Conservation (phyloP, 1,140 invertebrate species). For the Dermatophagoides farinae region DNA sequence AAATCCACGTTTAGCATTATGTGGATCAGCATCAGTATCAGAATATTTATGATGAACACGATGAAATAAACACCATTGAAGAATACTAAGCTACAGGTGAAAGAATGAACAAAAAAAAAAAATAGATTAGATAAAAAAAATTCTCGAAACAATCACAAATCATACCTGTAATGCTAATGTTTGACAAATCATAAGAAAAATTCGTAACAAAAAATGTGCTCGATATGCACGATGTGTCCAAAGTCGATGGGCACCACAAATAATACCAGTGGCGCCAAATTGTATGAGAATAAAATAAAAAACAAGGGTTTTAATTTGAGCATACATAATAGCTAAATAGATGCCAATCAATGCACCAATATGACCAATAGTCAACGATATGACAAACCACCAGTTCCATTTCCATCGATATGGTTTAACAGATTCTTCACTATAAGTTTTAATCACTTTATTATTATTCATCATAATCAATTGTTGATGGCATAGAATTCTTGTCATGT, state of each 20-base stretch:
- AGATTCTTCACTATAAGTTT: too few species aligned
- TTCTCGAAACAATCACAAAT: background rate
- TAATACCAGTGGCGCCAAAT: slow-evolving; percentile 10
- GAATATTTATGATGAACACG: slow-evolving; percentile 60
- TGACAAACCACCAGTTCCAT: background rate
- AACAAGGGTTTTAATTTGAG: background rate
- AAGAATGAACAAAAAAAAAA: background rate
- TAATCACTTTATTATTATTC: too few species aligned
- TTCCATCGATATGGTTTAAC: background rate
- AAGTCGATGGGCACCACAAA: slow-evolving; percentile 30
- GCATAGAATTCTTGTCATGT: too few species aligned
- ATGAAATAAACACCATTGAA: slow-evolving; percentile 68
- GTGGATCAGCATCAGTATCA: slow-evolving; percentile 58
- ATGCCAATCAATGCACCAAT: slow-evolving; percentile 4
- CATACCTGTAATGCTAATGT: slow-evolving; percentile 11
- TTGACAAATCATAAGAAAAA: slow-evolving; percentile 22
- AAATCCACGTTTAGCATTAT: slow-evolving; percentile 54
- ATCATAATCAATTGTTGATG: too few species aligned
- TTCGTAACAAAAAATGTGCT: slow-evolving; percentile 28
- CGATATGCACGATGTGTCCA: slow-evolving; percentile 35
- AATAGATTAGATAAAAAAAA: background rate
- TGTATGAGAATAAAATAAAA: slow-evolving; percentile 11
- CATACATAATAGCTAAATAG: background rate
- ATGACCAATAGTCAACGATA: background rate
- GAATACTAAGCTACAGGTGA: slow-evolving; percentile 52